Base-by-base conservation (phyloP, 2,113 vertebrate genomes). In the Hirundichthys speculiger region DNA sequence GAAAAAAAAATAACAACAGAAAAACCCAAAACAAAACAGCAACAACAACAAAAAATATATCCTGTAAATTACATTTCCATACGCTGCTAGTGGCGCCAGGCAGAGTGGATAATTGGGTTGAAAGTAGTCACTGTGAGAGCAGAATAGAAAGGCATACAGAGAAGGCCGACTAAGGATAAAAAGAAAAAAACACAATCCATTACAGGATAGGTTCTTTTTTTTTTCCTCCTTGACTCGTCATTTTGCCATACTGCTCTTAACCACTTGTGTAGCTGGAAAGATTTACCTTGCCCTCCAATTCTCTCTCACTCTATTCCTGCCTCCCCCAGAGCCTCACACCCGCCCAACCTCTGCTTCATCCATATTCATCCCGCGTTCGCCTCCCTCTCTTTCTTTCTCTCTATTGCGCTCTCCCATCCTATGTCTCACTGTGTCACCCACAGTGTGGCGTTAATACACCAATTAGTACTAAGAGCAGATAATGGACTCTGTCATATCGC, bases 81-180 rank as follows among this genome's bases (percentile, higher is more conserved):
- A 91, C 90, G 90, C 88, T 90, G 88, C 84, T 88, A 90, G 86
- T 91, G 91, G 91, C 86, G 86, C 88, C 89, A 88, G 79, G 77
- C 79, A 91, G 89, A 93, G 92, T 90, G 90, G 92, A 92, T 94
- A 93, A 93, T 94, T 94, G 89, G 91, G 86, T 90, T 89, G 88
- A 92, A 92, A 90, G 88, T 84, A 89, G 88, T 90, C 85, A 90
- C 71, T 86, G 87, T 83, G 88, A 90, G 80, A 89, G 89, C 84
- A 86, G 77, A 79, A 79, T 83, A 84, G 90, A 91, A 86, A 89
- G 82, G 80, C 90, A 90, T 86, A 89, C 84, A 86, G 86, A 88
- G 89, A 88, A 87, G 82, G 88, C 85, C 76, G 74, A 82, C 59
- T 76, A 66, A 64, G 83, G 79, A 80, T 83, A 83, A 86, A 79